These are phyloP conservation scores for Beris morrisii DNA, from an alignment of 2,888 invertebrate species.

Conservation along the genomic window DNA sequence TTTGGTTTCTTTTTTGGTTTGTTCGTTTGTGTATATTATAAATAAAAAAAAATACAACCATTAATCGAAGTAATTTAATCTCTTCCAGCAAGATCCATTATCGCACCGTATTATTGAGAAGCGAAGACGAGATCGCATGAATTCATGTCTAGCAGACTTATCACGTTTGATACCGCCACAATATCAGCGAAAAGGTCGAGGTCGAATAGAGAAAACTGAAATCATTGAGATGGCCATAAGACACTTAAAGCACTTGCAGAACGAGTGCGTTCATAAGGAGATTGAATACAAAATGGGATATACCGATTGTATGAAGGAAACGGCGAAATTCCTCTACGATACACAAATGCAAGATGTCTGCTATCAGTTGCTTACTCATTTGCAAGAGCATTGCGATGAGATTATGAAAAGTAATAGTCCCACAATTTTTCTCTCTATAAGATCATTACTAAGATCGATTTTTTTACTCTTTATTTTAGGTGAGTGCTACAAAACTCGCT, in stretches of 20 bases:
- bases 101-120: slow-evolving; percentile 98
- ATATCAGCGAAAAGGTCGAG: slow-evolving; percentile 92
- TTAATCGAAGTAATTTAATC: slow-evolving; percentile 5
- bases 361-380: slow-evolving; percentile 76
- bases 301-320: slow-evolving; percentile 88
- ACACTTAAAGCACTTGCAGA: slow-evolving; percentile 88
- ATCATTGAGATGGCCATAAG: slow-evolving; percentile 98
- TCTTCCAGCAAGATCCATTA: slow-evolving; percentile 83
- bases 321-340: slow-evolving; percentile 86
- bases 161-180: slow-evolving; percentile 91
- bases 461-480: slow-evolving; percentile 43
- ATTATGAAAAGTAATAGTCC: slow-evolving; percentile 59
- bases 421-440: slow-evolving; percentile 16
- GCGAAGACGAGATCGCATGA: slow-evolving; percentile 92
- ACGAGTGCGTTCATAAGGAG: slow-evolving; percentile 57
- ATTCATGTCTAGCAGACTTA: slow-evolving; percentile 92
- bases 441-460: neutral
- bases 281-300: slow-evolving; percentile 77
- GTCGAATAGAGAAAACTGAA: slow-evolving; percentile 95
- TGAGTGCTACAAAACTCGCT: slow-evolving; percentile 53
- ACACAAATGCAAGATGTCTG: slow-evolving; percentile 82
- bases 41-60: neutral
- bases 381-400: slow-evolving; percentile 79
- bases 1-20: too few species aligned
- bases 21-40: too few species aligned